phyloP scores from a whole-genome alignment of 2,113 vertebrate species.

The Onychostruthus taczanowskii region DNA sequence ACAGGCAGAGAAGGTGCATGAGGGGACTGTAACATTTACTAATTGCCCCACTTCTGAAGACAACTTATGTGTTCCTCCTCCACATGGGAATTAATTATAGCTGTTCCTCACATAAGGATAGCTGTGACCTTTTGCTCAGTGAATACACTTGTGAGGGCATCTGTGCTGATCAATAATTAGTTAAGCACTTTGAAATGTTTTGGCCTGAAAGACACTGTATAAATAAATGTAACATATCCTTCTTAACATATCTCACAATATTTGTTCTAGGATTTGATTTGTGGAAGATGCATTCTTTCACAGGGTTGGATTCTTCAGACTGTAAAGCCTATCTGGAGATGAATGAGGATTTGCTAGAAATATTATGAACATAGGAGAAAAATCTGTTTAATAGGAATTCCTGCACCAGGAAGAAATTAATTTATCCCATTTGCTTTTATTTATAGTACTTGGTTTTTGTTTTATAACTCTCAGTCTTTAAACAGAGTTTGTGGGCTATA shows the following conservation, averaged over 20 bases:
- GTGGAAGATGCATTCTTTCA: not conserved
- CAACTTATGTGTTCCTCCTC: not conserved
- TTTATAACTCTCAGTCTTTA: not conserved
- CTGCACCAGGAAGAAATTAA: not conserved
- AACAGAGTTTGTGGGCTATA: not conserved
- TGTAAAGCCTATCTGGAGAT: not conserved
- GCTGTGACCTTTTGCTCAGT: not conserved
- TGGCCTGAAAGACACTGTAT: not conserved
- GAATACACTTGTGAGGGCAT: not conserved
- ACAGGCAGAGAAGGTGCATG: not conserved
- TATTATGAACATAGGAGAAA: not conserved
- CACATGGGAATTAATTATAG: not conserved
- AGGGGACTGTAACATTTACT: not conserved
- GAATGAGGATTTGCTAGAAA: not conserved
- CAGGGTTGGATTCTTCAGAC: not conserved
- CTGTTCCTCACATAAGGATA: not conserved
- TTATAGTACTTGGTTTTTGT: not conserved
- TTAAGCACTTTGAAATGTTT: conserved; percentile 36
- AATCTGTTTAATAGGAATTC: not conserved
- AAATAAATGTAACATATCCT: not conserved
- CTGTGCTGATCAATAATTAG: not conserved
- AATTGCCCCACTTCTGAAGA: not conserved
- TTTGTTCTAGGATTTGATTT: conserved; percentile 28
- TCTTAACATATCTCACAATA: conserved; percentile 1
- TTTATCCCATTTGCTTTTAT: not conserved